Conservation (phyloP, 2,888 invertebrate genomes). For the Atethmia centrago region DNA sequence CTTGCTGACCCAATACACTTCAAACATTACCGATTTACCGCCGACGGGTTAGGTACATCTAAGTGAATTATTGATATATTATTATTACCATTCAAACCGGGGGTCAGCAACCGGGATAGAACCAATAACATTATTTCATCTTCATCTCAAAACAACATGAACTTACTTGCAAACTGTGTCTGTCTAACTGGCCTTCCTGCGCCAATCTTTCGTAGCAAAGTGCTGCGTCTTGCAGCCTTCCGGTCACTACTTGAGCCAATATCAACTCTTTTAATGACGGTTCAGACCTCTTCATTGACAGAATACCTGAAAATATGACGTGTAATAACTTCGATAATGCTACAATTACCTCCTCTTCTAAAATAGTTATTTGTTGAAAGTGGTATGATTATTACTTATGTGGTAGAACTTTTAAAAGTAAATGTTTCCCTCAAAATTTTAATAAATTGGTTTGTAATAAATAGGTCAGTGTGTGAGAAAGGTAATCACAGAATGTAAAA, state of each 20-base stretch:
- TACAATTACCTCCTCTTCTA: neutral
- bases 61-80: too few species aligned
- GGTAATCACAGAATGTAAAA: too few species aligned
- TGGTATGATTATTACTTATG: too few species aligned
- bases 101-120: neutral
- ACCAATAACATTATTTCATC: neutral
- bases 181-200: constrained; percentile 89
- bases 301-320: constrained; percentile 88
- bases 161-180: constrained; percentile 84
- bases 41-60: too few species aligned
- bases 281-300: constrained; percentile 93
- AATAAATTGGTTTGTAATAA: too few species aligned
- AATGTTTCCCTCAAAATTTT: too few species aligned
- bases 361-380: neutral
- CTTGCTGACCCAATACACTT: too few species aligned
- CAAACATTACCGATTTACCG: too few species aligned
- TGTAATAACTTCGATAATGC: too few species aligned
- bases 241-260: constrained; percentile 95
- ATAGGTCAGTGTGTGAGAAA: too few species aligned
- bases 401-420: too few species aligned
- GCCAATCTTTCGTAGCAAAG: constrained; percentile 96
- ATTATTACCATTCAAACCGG: neutral
- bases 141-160: neutral
- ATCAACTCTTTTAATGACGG: constrained; percentile 96
- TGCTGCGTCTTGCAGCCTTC: constrained; percentile 95